Conservation (phyloP, 2,113 vertebrate genomes). For the Prochilodus magdalenae region DNA sequence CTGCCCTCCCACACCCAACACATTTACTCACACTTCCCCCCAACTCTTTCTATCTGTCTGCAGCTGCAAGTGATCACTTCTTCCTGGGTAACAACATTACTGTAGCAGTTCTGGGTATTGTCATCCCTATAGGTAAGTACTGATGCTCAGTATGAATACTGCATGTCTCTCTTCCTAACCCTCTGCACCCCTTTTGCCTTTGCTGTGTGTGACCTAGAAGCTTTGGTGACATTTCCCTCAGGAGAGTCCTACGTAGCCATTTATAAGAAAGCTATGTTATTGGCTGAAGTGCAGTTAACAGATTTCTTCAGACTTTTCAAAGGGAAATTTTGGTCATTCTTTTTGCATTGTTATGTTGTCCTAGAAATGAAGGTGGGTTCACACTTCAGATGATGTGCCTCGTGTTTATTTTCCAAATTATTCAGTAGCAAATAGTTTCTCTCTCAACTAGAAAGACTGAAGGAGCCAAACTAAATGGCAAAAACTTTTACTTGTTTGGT, state of each 20-base stretch:
- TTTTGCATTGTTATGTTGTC: slow-evolving; percentile 3
- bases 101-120: slow-evolving; percentile 90
- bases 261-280: slow-evolving; percentile 2
- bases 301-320: slow-evolving; percentile 23
- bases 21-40: background rate
- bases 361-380: background rate
- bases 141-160: slow-evolving; percentile 14
- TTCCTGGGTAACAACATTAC: slow-evolving; percentile 91
- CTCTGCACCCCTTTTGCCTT: slow-evolving; percentile 36
- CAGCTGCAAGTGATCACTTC: slow-evolving; percentile 86
- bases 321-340: slow-evolving; percentile 25
- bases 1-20: background rate
- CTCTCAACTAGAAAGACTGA: too few relatives aligned
- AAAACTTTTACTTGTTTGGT: too few relatives aligned
- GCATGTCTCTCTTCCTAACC: slow-evolving; percentile 17
- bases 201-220: slow-evolving; percentile 37
- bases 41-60: slow-evolving; percentile 55
- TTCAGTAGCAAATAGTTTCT: too few relatives aligned
- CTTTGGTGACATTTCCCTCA: slow-evolving; percentile 23
- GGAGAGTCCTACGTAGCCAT: slow-evolving; percentile 25
- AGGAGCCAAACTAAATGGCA: too few relatives aligned
- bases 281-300: background rate
- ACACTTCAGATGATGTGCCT: too few relatives aligned
- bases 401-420: too few relatives aligned
- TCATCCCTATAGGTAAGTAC: slow-evolving; percentile 93